Percentiles rank a stretch among this genome's conserved stretches.
phyloP scores from a whole-genome alignment of 2,888 invertebrate genomes.

The Bugula neritina region DNA sequence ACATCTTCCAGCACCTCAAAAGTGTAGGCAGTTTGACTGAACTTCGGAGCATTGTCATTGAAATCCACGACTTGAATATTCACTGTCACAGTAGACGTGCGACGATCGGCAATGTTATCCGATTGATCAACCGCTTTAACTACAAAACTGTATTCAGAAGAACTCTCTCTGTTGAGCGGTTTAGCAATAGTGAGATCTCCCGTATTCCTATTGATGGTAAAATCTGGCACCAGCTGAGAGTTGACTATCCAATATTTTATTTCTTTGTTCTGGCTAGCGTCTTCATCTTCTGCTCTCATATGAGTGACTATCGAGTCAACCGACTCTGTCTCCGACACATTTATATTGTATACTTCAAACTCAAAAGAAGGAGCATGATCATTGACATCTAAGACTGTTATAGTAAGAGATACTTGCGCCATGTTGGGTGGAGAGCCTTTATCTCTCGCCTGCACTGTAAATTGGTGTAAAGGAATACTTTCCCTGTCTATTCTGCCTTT shows the following conservation, averaged over 20 bases:
- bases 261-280: neutral
- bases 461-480: slow-evolving; percentile 72
- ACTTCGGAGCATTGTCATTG: slow-evolving; percentile 83
- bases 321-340: slow-evolving; percentile 6
- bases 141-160: slow-evolving; percentile 73
- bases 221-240: neutral
- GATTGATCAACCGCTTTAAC: slow-evolving; percentile 87
- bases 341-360: slow-evolving; percentile 38
- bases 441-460: slow-evolving; percentile 64
- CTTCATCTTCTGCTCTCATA: slow-evolving; percentile 7
- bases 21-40: slow-evolving; percentile 77
- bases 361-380: slow-evolving; percentile 66
- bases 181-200: slow-evolving; percentile 14
- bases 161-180: slow-evolving; percentile 62
- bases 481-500: slow-evolving; percentile 81
- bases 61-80: slow-evolving; percentile 78
- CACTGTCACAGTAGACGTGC: slow-evolving; percentile 76
- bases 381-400: slow-evolving; percentile 63
- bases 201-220: neutral
- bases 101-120: slow-evolving; percentile 67
- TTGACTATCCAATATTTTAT: slow-evolving; percentile 9
- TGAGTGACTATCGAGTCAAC: neutral
- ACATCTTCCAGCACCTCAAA: slow-evolving; percentile 73
- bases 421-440: slow-evolving; percentile 59
- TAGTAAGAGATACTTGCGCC: slow-evolving; percentile 60